A percentile compares a stretch with the other conserved stretches of the same genome.
phyloP scores from a whole-genome alignment of 1,140 invertebrate species.

The Matsumurasca onukii region DNA sequence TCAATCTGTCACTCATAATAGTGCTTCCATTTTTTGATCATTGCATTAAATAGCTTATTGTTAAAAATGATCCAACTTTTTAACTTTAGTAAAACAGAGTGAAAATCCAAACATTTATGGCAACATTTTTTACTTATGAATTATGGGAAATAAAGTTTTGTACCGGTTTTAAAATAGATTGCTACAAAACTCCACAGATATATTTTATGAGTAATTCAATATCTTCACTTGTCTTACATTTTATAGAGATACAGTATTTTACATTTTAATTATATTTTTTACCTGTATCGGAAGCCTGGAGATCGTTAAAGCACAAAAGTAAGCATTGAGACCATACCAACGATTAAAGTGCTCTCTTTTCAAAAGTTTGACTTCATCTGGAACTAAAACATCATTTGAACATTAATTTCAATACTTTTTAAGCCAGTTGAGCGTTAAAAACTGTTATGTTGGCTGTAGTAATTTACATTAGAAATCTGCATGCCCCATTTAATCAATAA shows the following conservation, averaged over 20 bases:
- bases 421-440: background rate
- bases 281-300: slow-evolving; percentile 65
- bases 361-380: slow-evolving; percentile 65
- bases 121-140: too few species aligned
- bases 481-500: too few species aligned
- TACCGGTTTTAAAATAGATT: too few species aligned
- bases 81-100: too few species aligned
- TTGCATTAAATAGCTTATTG: background rate
- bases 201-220: too few species aligned
- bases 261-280: slow-evolving; percentile 33
- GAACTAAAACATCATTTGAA: slow-evolving; percentile 57
- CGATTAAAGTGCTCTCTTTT: slow-evolving; percentile 73
- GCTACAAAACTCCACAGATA: too few species aligned
- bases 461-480: background rate
- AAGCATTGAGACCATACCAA: slow-evolving; percentile 75
- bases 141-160: too few species aligned
- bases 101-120: too few species aligned
- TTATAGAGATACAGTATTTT: too few species aligned
- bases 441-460: background rate
- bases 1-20: too few species aligned
- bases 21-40: too few species aligned
- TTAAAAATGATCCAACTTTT: background rate
- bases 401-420: background rate
- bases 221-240: too few species aligned
- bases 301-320: slow-evolving; percentile 76